Percentiles rank a stretch among this genome's conserved stretches.
These are phyloP conservation scores for Oithona nana DNA, from an alignment of 2,888 invertebrate species.

Conservation along the genomic window DNA sequence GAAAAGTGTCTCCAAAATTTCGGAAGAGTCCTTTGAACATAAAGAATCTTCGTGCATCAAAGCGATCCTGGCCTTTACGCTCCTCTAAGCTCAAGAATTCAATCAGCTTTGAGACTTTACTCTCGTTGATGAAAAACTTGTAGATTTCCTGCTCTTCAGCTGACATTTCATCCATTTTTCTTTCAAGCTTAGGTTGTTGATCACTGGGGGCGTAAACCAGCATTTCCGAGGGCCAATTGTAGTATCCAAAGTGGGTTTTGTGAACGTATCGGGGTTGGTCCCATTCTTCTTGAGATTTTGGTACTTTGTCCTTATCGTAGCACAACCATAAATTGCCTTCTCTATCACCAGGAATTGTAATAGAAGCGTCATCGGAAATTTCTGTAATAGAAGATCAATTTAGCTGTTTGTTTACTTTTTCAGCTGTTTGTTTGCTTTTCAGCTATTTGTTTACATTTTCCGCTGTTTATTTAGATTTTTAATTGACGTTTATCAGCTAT, in stretches of 20 bases:
- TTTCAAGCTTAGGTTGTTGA: constrained; percentile 42
- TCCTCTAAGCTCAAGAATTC: constrained; percentile 58
- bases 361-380: too few relatives aligned
- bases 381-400: too few relatives aligned
- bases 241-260: constrained; percentile 39
- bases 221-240: constrained; percentile 36
- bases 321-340: constrained; percentile 54
- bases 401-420: too few relatives aligned
- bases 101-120: constrained; percentile 48
- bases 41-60: constrained; percentile 43
- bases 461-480: too few relatives aligned
- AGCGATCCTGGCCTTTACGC: constrained; percentile 64
- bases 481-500: too few relatives aligned
- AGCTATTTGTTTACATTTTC: too few relatives aligned
- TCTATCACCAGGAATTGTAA: constrained; percentile 30
- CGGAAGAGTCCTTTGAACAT: constrained; percentile 59
- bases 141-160: constrained; percentile 44
- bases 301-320: constrained; percentile 40
- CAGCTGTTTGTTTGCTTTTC: too few relatives aligned
- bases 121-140: constrained; percentile 44
- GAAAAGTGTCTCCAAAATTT: constrained; percentile 47
- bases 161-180: constrained; percentile 36
- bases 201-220: constrained; percentile 44
- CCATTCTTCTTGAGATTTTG: constrained; percentile 50
- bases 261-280: constrained; percentile 48